These are phyloP conservation scores for Pachyrhynchus sulphureomaculatus DNA, from an alignment of 1,140 invertebrate genomes.

Conservation along the genomic window DNA sequence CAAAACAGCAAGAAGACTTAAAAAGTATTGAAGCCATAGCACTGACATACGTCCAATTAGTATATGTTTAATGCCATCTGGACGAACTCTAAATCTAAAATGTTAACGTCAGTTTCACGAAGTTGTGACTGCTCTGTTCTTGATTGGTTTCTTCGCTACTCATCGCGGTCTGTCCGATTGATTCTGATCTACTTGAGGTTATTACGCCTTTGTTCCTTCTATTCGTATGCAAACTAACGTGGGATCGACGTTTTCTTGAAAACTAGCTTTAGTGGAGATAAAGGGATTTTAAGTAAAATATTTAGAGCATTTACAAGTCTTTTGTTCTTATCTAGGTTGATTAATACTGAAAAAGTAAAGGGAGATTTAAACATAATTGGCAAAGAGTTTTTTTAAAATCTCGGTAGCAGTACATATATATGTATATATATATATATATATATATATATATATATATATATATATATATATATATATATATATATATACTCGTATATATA, in stretches of 20 bases:
- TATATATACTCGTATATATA: too few species aligned
- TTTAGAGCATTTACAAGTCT: too few species aligned
- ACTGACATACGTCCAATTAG: conserved; percentile 43
- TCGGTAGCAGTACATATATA: too few species aligned
- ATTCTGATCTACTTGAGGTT: conserved; percentile 44
- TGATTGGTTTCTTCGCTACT: conserved; percentile 33
- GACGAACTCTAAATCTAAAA: conserved; percentile 40
- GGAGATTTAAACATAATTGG: too few species aligned
- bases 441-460: too few species aligned
- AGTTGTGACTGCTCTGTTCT: conserved; percentile 29
- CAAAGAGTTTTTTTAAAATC: too few species aligned
- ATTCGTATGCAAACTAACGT: conserved; percentile 36
- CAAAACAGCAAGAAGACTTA: conserved; percentile 10
- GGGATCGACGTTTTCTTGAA: conserved; percentile 28
- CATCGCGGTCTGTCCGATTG: conserved; percentile 32
- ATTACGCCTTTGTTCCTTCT: conserved; percentile 44
- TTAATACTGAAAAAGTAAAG: too few species aligned
- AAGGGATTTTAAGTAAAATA: too few species aligned
- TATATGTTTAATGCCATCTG: conserved; percentile 43
- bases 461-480: too few species aligned
- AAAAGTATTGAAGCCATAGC: conserved; percentile 9
- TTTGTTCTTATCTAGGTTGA: too few species aligned
- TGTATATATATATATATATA: too few species aligned
- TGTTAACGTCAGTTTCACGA: conserved; percentile 29
- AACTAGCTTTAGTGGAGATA: conserved; percentile 9